A percentile compares a stretch with the other conserved stretches of the same genome.
Conservation (phyloP, 2,113 vertebrate genomes). For the Caranx ignobilis region DNA sequence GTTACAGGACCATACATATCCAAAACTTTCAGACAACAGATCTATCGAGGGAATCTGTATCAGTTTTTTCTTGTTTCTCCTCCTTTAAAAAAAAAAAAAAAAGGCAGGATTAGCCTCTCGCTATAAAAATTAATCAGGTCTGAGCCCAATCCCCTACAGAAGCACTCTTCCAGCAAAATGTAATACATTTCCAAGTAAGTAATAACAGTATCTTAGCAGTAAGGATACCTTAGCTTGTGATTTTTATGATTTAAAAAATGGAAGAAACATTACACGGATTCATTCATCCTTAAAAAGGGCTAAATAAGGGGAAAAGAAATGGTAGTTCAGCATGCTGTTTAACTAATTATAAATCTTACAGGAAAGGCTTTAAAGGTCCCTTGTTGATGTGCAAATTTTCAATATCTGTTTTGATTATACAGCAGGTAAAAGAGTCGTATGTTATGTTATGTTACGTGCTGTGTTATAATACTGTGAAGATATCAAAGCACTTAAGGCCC, state of each 20-base stretch:
- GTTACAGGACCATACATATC: constrained; percentile 16
- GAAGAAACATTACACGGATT: constrained; percentile 36
- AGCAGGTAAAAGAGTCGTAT: too few species aligned
- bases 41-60: constrained; percentile 27
- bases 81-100: constrained; percentile 42
- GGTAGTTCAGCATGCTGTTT: background rate
- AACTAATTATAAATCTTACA: background rate
- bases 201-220: constrained; percentile 45
- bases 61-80: constrained; percentile 36
- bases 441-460: too few species aligned
- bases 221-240: constrained; percentile 46
- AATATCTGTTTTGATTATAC: too few species aligned
- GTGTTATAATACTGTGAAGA: too few species aligned
- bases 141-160: constrained; percentile 39
- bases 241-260: constrained; percentile 22
- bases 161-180: constrained; percentile 41
- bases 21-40: constrained; percentile 33
- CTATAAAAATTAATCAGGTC: constrained; percentile 63
- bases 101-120: constrained; percentile 54
- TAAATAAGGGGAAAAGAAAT: constrained; percentile 11
- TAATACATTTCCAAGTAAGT: constrained; percentile 44
- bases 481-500: too few species aligned
- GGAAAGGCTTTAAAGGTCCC: background rate
- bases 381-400: too few species aligned
- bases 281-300: constrained; percentile 29